Percentiles rank a stretch among this genome's conserved stretches.
Conservation (phyloP, 2,888 invertebrate genomes). For the Ariolimax columbianus region DNA sequence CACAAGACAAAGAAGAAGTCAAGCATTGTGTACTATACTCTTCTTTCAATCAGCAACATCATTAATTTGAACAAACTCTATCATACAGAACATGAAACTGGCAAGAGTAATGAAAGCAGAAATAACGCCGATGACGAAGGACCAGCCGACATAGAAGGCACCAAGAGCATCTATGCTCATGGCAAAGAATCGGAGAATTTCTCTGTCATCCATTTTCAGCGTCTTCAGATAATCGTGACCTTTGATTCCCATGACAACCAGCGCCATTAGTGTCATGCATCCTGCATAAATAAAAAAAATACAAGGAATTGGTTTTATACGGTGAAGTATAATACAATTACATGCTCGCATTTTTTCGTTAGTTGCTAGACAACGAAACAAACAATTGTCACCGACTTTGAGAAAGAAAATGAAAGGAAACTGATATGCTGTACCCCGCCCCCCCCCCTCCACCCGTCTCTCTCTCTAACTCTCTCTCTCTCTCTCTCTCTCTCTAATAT, state of each 20-base stretch:
- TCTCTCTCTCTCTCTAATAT: no score
- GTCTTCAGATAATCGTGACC: slow-evolving; percentile 56
- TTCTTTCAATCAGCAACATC: slow-evolving; percentile 43
- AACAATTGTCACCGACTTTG: no score
- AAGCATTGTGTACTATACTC: no score
- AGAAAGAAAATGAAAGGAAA: no score
- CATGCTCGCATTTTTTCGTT: no score
- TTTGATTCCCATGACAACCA: slow-evolving; percentile 58
- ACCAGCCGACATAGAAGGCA: slow-evolving; percentile 58
- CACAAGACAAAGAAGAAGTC: no score
- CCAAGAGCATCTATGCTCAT: slow-evolving; percentile 54
- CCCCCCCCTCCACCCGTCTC: no score
- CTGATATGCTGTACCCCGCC: no score
- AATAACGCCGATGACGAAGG: slow-evolving; percentile 56
- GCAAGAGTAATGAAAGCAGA: slow-evolving; percentile 56
- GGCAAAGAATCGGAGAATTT: slow-evolving; percentile 53
- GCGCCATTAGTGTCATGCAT: slow-evolving; percentile 58
- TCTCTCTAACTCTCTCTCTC: no score
- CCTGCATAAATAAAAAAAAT: slow-evolving; percentile 47
- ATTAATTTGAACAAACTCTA: slow-evolving; percentile 56
- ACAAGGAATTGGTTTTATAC: not conserved
- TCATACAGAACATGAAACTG: slow-evolving; percentile 59
- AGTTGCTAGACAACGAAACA: no score
- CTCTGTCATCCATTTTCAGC: slow-evolving; percentile 54
- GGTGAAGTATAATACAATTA: not conserved